Evolutionary conservation across 2,888 invertebrate genomes (phyloP), one percentile per base, ranked within the genome.

Genomic region (Mesochorus sp.): DNA sequence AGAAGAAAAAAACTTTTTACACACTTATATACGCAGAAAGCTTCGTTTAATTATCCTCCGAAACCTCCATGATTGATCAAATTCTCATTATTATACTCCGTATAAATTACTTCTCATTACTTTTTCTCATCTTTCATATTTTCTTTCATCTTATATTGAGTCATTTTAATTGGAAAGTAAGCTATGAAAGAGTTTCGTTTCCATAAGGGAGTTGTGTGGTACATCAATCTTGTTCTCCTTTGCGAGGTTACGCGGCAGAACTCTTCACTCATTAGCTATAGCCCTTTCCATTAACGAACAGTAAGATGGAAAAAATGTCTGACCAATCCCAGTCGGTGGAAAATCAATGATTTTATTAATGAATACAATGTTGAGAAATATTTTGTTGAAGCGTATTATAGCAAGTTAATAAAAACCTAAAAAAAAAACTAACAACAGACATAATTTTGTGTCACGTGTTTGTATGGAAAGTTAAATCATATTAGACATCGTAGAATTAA

Each of bases 81-180:
- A 51, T 39, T 42, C 31, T 14, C 42, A 42, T 53, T 42, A 51
- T 51, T 19, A n/a, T n/a, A 19, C 31, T 21, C 1, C n/a, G 53
- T 51, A 51, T 21, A 62, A 12, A 61, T 24, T 71, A 28, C n/a
- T 26, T 61, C 39, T 49, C n/a, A n/a, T 31, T 64, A 28, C 21
- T 19, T 5, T 19, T 19, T 10, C 17, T 64, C 24, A 17, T 66
- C 34, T 44, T 39, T 34, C 14, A 12, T 39, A 31, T 5, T 64
- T 37, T 31, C 42, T 24, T 67, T 53, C 21, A 55, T 53, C 39
- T 55, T n/a, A 39, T 28, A 31, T 55, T 19, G 12, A 55, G 17
- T 19, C 26, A n/a, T 55, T 19, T 31, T 24, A 39, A 51, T 61
- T 51, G 8, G 42, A 49, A 51, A 55, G 3, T 34, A n/a, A 34